phyloP scores from a whole-genome alignment of 2,888 invertebrate species.

The Phlogophora meticulosa region DNA sequence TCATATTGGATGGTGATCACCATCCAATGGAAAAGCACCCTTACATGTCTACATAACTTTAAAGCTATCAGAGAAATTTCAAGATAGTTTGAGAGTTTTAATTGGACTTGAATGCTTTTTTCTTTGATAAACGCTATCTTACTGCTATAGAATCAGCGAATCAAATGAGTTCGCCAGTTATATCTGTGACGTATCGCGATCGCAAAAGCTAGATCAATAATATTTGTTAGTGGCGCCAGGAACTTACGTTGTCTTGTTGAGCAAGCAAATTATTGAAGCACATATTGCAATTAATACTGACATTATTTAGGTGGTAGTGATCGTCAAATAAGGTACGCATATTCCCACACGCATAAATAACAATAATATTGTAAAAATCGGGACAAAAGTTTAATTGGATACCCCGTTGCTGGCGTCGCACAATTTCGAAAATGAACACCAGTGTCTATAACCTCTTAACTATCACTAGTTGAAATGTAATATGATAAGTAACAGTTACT shows the following conservation, averaged over 20 bases:
- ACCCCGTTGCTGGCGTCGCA: too few relatives aligned
- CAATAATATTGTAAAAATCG: not conserved
- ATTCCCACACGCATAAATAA: not conserved
- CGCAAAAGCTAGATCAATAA: not conserved
- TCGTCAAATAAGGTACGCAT: not conserved
- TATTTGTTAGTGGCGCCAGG: not conserved
- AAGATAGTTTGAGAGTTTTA: not conserved
- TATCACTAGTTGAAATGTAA: slow-evolving; percentile 25
- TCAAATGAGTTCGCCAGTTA: not conserved
- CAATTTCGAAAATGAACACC: not conserved
- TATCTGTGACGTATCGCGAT: not conserved
- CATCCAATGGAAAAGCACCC: too few relatives aligned
- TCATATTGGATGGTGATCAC: too few relatives aligned
- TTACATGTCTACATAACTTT: not conserved
- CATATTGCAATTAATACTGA: not conserved
- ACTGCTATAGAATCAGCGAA: not conserved
- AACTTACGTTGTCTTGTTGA: not conserved
- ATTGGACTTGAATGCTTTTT: not conserved
- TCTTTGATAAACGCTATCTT: slow-evolving; percentile 5
- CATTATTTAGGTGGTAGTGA: not conserved
- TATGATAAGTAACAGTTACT: slow-evolving; percentile 12
- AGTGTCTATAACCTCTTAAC: slow-evolving; percentile 15
- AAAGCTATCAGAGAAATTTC: not conserved
- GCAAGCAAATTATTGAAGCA: not conserved
- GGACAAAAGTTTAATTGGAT: not conserved